Evolutionary conservation across 2,888 invertebrate genomes (phyloP).

Genomic region (Phorcus lineatus): DNA sequence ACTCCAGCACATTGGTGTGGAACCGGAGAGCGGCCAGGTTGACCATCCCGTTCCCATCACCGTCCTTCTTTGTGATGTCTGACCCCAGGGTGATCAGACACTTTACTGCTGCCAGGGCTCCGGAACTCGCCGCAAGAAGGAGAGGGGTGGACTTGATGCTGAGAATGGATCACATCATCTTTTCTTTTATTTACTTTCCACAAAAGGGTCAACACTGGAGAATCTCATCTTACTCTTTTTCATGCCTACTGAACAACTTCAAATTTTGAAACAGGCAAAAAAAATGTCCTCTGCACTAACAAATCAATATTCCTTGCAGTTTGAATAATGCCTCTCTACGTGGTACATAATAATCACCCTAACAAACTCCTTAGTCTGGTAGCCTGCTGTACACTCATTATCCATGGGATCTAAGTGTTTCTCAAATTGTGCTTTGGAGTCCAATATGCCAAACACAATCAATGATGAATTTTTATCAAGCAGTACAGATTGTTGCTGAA

Average conservation of each 20-base stretch:
- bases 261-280: not conserved
- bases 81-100: slow-evolving; percentile 71
- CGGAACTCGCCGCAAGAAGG: slow-evolving; percentile 73
- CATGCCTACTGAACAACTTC: too few relatives aligned
- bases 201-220: not conserved
- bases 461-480: too few relatives aligned
- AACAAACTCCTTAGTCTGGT: too few relatives aligned
- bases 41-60: slow-evolving; percentile 70
- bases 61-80: slow-evolving; percentile 64
- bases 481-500: too few relatives aligned
- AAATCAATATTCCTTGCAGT: too few relatives aligned
- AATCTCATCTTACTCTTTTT: not conserved
- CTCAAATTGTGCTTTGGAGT: too few relatives aligned
- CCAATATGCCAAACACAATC: too few relatives aligned
- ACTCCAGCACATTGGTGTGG: slow-evolving; percentile 74
- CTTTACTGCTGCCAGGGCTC: slow-evolving; percentile 70
- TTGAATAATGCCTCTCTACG: too few relatives aligned
- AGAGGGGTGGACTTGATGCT: slow-evolving; percentile 72
- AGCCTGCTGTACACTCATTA: too few relatives aligned
- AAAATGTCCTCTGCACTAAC: too few relatives aligned
- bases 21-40: slow-evolving; percentile 72
- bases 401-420: too few relatives aligned
- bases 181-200: not conserved
- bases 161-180: not conserved
- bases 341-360: too few relatives aligned